Evolutionary conservation across 1,140 invertebrate species (phyloP), one percentile per base, ranked within the genome.

Genomic region (Sitodiplosis mosellana): DNA sequence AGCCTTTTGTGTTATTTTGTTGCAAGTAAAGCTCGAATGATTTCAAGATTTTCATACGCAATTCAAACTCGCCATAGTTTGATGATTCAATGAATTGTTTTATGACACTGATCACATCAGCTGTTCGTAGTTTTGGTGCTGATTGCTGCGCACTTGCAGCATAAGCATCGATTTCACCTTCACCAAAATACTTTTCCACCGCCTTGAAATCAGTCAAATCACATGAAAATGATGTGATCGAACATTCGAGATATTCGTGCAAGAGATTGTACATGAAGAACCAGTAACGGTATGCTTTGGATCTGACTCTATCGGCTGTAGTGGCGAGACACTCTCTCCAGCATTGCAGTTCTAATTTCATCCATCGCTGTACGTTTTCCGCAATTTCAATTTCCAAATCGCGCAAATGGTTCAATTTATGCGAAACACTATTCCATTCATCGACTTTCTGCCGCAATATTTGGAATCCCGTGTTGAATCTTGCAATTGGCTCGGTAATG

Each of bases 371-470:
- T 40, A 98, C 85, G 53, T 87, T 76, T 48, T 81, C 69, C 2
- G 82, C 85, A 1, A 98, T 65, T 38, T 72, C 67, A 17, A 75
- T 61, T 10, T 86, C 72, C 49, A 86, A 69, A 0, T 77, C 69
- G 0, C 74, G 69, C 56, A 99, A 63, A 49, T 85, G 89, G 33
- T 96, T 87, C 2, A 79, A 80, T 52, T 73, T 78, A 54, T 90
- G 86, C 0, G 92, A 90, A 57, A 88, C 84, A 55, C 80, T 77
- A 63, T 96, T 88, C 93, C 92, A 97, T 52, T 91, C 80, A 52
- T 91, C 74, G 38, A 83, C 69, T 53, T 90, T 87, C 15, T 78
- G 75, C 3, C 94, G 65, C 1, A 98, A 63, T 21, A 95, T 63
- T 64, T 98, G 94, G 19, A 97, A 66, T 7, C 92, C 92, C 1